Percentiles rank a stretch among this genome's conserved stretches.
phyloP scores from a whole-genome alignment of 2,888 invertebrate genomes.

The Pollenia labialis region DNA sequence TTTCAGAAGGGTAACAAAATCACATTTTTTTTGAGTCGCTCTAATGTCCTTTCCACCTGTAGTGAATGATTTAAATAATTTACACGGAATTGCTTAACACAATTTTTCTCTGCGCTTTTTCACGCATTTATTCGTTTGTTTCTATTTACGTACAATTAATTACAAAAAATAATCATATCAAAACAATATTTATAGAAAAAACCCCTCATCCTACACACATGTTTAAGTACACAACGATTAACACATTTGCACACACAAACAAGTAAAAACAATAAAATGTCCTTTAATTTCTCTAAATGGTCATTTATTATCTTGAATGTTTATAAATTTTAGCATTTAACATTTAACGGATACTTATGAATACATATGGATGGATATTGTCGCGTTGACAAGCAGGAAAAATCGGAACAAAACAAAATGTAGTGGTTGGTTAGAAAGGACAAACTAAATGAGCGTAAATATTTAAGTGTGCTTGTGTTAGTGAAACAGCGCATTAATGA shows the following conservation, averaged over 20 bases:
- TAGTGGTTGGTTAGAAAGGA: neutral
- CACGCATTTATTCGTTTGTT: neutral
- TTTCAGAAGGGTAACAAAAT: too few relatives aligned
- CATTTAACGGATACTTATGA: neutral
- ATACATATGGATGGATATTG: neutral
- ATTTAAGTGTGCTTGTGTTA: neutral
- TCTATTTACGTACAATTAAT: conserved; percentile 22
- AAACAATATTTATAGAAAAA: conserved; percentile 29
- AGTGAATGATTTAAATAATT: too few relatives aligned
- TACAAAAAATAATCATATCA: conserved; percentile 46
- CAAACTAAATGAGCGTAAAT: neutral
- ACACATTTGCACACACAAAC: neutral
- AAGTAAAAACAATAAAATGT: conserved; percentile 37
- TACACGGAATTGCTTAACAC: too few relatives aligned
- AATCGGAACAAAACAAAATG: conserved; percentile 3
- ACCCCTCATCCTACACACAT: neutral
- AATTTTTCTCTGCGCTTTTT: neutral
- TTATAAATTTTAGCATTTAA: conserved; percentile 18
- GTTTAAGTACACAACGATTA: neutral
- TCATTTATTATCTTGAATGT: neutral
- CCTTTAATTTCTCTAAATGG: conserved; percentile 7
- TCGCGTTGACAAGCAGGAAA: conserved; percentile 26
- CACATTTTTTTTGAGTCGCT: too few relatives aligned
- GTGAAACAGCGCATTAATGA: neutral
- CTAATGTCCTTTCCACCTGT: too few relatives aligned